Conservation (phyloP, 2,113 vertebrate species). For the Rhizomys pruinosus region DNA sequence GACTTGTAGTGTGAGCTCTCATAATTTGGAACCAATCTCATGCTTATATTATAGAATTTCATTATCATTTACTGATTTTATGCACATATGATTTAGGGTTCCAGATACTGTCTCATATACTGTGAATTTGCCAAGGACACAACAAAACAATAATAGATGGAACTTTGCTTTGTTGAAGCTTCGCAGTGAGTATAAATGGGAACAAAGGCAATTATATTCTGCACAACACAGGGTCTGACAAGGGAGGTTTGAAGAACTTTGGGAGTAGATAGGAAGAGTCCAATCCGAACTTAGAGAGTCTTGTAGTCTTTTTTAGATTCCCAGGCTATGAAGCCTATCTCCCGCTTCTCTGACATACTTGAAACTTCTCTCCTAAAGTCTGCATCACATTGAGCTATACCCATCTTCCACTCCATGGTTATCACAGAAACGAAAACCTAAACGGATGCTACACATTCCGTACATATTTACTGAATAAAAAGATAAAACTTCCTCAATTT, state of each 20-base stretch:
- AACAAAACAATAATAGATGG: background rate
- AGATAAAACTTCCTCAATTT: conserved; percentile 29
- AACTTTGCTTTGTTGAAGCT: background rate
- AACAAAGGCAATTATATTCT: background rate
- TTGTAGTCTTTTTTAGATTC: background rate
- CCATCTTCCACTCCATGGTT: background rate
- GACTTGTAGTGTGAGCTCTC: background rate
- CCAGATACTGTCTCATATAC: background rate
- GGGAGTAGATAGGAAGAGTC: background rate
- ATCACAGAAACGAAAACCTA: conserved; percentile 21
- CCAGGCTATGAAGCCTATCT: background rate
- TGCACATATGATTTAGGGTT: background rate
- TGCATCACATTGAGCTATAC: background rate
- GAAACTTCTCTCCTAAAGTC: background rate
- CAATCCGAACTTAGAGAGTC: background rate
- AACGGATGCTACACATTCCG: background rate
- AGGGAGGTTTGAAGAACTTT: background rate
- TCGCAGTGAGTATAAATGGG: background rate
- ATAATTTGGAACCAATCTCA: background rate
- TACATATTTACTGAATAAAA: conserved; percentile 42
- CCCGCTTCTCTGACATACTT: background rate
- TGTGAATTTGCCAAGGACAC: background rate
- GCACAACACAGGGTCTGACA: background rate
- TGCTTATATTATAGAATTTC: background rate
- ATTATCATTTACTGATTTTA: background rate